Conservation (phyloP, 92 coral and sea anemone species). For the Palythoa caribaeorum region DNA sequence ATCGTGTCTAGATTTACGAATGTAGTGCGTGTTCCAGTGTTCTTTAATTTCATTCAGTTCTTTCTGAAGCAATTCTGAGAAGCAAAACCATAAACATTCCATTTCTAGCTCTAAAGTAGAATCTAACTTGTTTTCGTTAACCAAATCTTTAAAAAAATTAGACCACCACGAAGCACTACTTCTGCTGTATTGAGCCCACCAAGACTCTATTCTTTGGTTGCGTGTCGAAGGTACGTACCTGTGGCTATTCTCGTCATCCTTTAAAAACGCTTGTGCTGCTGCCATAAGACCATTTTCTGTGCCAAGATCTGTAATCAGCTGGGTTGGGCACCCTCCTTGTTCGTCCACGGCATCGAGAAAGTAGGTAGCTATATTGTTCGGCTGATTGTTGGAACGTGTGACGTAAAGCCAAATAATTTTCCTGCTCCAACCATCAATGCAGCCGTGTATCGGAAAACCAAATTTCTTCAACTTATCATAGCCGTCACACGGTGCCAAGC, state of each 20-base stretch:
- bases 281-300: slow-evolving; percentile 67
- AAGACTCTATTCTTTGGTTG: slow-evolving; percentile 55
- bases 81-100: slow-evolving; percentile 1
- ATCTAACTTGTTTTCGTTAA: slow-evolving; percentile 32
- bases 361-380: slow-evolving; percentile 50
- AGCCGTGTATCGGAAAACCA: neutral
- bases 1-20: neutral
- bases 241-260: slow-evolving; percentile 23
- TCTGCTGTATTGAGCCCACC: slow-evolving; percentile 60
- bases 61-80: slow-evolving; percentile 4
- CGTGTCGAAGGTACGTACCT: slow-evolving; percentile 45
- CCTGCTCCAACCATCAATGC: slow-evolving; percentile 36
- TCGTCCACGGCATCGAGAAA: slow-evolving; percentile 55
- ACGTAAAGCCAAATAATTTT: slow-evolving; percentile 62
- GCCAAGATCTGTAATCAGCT: slow-evolving; percentile 57
- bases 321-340: slow-evolving; percentile 55
- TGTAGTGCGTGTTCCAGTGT: neutral
- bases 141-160: slow-evolving; percentile 43
- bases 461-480: neutral
- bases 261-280: slow-evolving; percentile 50
- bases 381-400: slow-evolving; percentile 62
- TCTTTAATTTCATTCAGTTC: neutral
- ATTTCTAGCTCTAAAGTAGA: slow-evolving; percentile 16
- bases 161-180: slow-evolving; percentile 63
- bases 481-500: slow-evolving; percentile 50